These are phyloP conservation scores for Drosophila subsilvestris DNA, from an alignment of 2,888 invertebrate species.

Conservation along the genomic window DNA sequence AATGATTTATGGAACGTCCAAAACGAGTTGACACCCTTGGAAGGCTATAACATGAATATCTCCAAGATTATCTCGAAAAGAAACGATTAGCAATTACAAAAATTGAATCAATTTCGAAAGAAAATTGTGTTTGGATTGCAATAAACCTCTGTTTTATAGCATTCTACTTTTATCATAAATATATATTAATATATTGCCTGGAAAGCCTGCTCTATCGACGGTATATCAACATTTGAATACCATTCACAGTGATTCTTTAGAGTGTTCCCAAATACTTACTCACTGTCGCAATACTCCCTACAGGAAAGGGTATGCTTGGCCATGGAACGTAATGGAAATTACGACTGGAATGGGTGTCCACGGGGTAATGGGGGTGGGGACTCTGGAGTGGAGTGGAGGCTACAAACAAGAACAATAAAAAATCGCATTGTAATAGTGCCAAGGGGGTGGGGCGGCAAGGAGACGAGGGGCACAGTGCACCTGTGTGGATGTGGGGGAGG, in stretches of 20 bases:
- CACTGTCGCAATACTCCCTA: background rate
- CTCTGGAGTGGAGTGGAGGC: conserved; percentile 15
- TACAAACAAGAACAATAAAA: conserved; percentile 65
- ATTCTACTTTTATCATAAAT: no score
- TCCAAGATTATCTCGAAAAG: no score
- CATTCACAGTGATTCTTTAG: no score
- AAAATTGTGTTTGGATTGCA: no score
- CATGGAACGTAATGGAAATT: conserved; percentile 70
- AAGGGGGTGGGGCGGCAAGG: conserved; percentile 3
- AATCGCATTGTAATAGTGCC: conserved; percentile 62
- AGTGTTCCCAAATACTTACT: background rate
- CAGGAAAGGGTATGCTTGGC: conserved; percentile 71
- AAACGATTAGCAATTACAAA: no score
- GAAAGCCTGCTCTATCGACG: no score
- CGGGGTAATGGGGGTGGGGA: background rate
- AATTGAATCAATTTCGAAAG: no score
- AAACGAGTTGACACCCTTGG: no score
- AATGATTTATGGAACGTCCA: no score
- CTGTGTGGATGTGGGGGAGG: conserved; percentile 42
- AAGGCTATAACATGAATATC: no score
- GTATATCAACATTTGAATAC: conserved; percentile 8
- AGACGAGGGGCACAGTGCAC: conserved; percentile 53
- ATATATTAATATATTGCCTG: no score
- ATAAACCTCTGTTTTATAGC: no score
- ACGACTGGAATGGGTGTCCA: conserved; percentile 54